Evolutionary conservation across 2,797 vertebrate genomes (phyloP), one percentile per base, ranked within the genome.

Genomic region (Toxotes lorentzi): DNA sequence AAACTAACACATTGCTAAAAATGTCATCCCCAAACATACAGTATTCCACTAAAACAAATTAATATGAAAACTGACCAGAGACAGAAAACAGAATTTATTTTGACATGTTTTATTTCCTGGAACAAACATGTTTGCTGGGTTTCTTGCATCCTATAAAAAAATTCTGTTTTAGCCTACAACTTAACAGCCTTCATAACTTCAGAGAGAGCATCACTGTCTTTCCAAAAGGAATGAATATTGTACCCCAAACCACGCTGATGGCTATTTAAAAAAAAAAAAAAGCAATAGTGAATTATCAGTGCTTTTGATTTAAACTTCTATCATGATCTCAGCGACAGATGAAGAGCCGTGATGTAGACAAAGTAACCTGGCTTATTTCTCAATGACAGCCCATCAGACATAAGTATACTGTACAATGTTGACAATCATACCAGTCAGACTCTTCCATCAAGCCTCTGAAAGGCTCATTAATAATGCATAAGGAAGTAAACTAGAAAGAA

Each of bases 381-480:
- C 2, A 40, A 21, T 48, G 27, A 19, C 61, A 64, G 43, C 43
- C 17, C 7, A 16, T 17, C 57, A 48, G 5, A 58, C 41, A 32
- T 1, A 41, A 43, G 24, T 64, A 58, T 0, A 50, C 32, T 72
- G 24, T 24, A 34, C 10, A 32, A 30, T 11, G 21, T 45, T 59
- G n/a, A 13, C 57, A 4, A 34, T 30, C 21, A 21, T 8, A 32
- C 5, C 2, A 14, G 35, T 63, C 53, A 54, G 48, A 79, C 32
- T 56, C 13, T 2, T 73, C 34, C 24, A 75, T 35, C 27, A 57
- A 35, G 34, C 34, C 62, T 30, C 67, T 62, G 47, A 71, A 66
- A 71, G 24, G 14, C 0, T 13, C 40, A 68, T 62, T 71, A 54
- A 76, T 76, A 71, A 65, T 60, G 54, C 47, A 56, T 24, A 17